Conservation (phyloP, 2,113 vertebrate genomes). For the Platichthys flesus region DNA sequence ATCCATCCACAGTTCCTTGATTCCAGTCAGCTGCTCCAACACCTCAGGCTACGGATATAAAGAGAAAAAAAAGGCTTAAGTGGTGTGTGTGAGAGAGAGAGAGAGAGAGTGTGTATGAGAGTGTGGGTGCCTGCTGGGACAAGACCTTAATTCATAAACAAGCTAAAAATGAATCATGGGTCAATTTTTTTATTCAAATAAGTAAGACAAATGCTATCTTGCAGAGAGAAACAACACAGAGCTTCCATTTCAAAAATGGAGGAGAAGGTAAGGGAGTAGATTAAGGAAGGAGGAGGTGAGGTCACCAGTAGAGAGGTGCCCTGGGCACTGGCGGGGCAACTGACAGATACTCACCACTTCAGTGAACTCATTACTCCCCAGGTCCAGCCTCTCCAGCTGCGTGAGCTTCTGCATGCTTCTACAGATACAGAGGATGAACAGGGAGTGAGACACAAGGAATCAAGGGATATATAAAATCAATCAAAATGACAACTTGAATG, state of each 20-base stretch:
- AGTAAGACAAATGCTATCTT: neutral
- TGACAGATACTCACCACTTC: constrained; percentile 83
- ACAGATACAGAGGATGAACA: constrained; percentile 46
- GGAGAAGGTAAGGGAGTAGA: neutral
- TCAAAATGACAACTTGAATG: neutral
- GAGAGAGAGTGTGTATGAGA: neutral
- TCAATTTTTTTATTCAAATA: neutral
- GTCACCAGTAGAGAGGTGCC: constrained; percentile 22
- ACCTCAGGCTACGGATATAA: constrained; percentile 91
- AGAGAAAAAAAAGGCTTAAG: constrained; percentile 21
- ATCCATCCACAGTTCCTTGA: constrained; percentile 99
- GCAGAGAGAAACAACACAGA: neutral
- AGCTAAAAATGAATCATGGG: neutral
- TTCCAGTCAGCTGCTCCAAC: constrained; percentile 93
- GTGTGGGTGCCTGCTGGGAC: neutral
- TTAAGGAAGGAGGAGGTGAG: constrained; percentile 16
- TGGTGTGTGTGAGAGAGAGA: neutral
- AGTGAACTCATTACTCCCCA: constrained; percentile 99
- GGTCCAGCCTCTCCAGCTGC: constrained; percentile 95
- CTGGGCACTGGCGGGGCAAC: constrained; percentile 27
- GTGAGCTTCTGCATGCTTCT: constrained; percentile 98
- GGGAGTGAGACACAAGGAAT: constrained; percentile 2
- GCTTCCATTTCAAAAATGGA: neutral
- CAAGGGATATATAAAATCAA: neutral
- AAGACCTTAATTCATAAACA: constrained; percentile 10